Evolutionary conservation across 2,888 invertebrate genomes (phyloP), one percentile per base, ranked within the genome.

Genomic region (Uloborus plumipes): DNA sequence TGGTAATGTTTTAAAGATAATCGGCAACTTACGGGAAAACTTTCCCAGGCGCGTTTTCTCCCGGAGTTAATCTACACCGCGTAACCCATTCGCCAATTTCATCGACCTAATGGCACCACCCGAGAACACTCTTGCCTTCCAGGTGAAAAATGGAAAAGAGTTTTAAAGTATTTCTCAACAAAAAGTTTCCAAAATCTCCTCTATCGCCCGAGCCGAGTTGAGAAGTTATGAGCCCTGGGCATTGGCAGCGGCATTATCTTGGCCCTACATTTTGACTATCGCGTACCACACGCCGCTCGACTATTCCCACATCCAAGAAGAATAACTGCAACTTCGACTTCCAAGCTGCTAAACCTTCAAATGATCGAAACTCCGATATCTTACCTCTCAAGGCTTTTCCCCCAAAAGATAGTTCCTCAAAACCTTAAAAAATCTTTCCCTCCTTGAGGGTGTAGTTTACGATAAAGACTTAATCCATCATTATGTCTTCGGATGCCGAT

Each of bases 401-500:
- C 65, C 78, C 59, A 50, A 31, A 16, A 74, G 65, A 74, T 47
- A 65, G 66, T 58, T n/a, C 22, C 39, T 31, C 39, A 20, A 18
- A 26, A 47, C 11, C 11, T n/a, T 18, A 47, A 64, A 64, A 64
- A 22, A 64, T 2, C 51, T 26, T 16, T 18, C 51, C 18, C 74
- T 70, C 74, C 53, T 49, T 70, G 49, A 70, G 69, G 73, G 50
- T 59, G 49, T 14, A 49, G 59, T 50, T 61, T 20, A 9, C 26
- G 79, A 80, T 81, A 81, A 81, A 70, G 39, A 58, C 80, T 39
- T 81, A 81, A 81, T 81, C 80, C 80, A 81, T 81, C 80, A 81
- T 81, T 81, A 74, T 81, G 69, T 74, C 80, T 55, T 74, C 75
- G 70, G 75, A 81, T 70, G 80, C 74, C 80, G 80, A 81, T 81